Conservation (phyloP, 2,797 vertebrate species). For the Syngnathus rostellatus region DNA sequence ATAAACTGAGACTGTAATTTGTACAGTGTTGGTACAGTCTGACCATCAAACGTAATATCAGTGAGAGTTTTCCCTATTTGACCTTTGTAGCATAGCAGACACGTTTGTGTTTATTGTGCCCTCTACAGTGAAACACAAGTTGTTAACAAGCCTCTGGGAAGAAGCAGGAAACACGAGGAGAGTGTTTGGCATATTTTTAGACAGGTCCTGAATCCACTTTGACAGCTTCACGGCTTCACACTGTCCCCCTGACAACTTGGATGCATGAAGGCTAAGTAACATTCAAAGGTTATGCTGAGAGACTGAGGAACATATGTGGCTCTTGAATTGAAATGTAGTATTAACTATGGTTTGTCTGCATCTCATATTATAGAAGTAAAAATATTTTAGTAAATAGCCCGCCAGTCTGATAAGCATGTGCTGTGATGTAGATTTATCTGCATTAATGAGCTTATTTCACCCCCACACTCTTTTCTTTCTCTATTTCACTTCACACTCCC, state of each 20-base stretch:
- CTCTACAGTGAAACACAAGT: slow-evolving; percentile 3
- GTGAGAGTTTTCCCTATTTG: background rate
- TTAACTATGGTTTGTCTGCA: background rate
- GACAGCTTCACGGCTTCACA: slow-evolving; percentile 31
- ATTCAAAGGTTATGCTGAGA: background rate
- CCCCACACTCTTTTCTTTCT: slow-evolving; percentile 4
- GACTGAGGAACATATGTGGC: background rate
- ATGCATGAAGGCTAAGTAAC: background rate
- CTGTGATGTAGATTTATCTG: slow-evolving; percentile 25
- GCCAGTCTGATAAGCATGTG: background rate
- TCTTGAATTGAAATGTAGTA: background rate
- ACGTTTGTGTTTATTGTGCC: slow-evolving; percentile 5
- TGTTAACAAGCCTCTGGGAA: slow-evolving; percentile 27
- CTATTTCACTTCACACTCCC: slow-evolving; percentile 22
- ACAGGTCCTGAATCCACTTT: slow-evolving; percentile 29
- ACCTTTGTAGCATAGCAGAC: background rate
- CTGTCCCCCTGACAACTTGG: slow-evolving; percentile 18
- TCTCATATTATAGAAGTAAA: background rate
- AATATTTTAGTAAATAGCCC: background rate
- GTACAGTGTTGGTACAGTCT: background rate
- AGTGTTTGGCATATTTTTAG: slow-evolving; percentile 22
- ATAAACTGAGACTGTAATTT: no score
- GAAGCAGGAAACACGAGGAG: slow-evolving; percentile 28
- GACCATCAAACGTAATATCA: background rate
- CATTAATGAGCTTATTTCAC: slow-evolving; percentile 23